Percentiles rank a stretch among this genome's conserved stretches.
phyloP scores from a whole-genome alignment of 2,113 vertebrate genomes.

The Castor canadensis region DNA sequence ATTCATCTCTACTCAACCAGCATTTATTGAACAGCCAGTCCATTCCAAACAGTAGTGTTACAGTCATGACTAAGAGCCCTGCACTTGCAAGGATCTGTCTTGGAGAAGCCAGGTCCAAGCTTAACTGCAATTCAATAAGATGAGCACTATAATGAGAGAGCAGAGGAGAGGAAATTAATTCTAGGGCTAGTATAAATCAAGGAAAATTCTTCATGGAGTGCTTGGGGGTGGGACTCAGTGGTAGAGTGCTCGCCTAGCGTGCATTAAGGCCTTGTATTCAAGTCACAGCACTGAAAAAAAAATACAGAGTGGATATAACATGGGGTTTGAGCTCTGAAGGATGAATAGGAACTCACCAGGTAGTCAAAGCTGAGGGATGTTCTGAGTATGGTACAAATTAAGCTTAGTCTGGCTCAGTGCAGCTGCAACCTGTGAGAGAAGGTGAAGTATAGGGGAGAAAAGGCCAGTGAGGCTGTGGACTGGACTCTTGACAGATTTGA shows the following conservation, averaged over 20 bases:
- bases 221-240: not conserved
- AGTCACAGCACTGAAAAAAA: not conserved
- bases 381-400: not conserved
- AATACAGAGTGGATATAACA: not conserved
- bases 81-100: not conserved
- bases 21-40: not conserved
- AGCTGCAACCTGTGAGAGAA: not conserved
- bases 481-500: not conserved
- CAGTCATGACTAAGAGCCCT: not conserved
- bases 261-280: not conserved
- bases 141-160: not conserved
- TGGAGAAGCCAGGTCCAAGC: not conserved
- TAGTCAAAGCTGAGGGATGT: not conserved
- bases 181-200: not conserved
- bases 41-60: not conserved
- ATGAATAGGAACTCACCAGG: conserved; percentile 19
- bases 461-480: not conserved
- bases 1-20: not conserved
- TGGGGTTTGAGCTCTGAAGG: conserved; percentile 16
- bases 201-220: not conserved
- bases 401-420: not conserved
- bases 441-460: not conserved
- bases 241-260: too few species aligned
- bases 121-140: not conserved
- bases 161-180: not conserved